These are phyloP conservation scores for Andrena chrysosceles DNA, from an alignment of 2,888 invertebrate species.

Conservation along the genomic window DNA sequence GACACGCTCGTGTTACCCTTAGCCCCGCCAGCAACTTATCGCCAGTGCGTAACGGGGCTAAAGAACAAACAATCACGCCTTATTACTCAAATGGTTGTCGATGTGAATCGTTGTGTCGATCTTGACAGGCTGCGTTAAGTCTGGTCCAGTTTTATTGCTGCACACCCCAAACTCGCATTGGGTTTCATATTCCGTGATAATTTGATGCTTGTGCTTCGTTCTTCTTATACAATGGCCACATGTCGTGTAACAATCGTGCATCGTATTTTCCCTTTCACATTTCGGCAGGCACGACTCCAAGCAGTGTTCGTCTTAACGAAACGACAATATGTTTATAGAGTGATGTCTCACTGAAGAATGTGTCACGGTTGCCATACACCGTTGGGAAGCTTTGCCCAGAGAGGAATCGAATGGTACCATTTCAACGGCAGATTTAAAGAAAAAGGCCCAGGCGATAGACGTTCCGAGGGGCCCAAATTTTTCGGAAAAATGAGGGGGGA, in stretches of 20 bases:
- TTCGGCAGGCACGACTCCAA: constrained; percentile 49
- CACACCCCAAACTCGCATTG: constrained; percentile 64
- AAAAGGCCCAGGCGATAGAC: no score
- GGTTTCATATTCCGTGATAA: constrained; percentile 76
- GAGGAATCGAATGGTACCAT: no score
- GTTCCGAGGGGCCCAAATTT: no score
- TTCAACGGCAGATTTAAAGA: no score
- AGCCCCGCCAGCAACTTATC: no score
- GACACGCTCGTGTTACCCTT: not conserved
- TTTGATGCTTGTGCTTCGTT: constrained; percentile 74
- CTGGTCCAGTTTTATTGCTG: not conserved
- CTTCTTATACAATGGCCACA: constrained; percentile 74
- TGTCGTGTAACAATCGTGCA: constrained; percentile 73
- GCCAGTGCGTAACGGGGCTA: no score
- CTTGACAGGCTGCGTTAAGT: constrained; percentile 59
- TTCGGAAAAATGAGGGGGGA: no score
- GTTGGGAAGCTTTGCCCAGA: no score
- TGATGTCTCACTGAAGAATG: not conserved
- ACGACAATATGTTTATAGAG: not conserved
- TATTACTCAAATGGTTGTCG: constrained; percentile 59
- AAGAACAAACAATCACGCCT: not conserved
- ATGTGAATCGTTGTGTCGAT: constrained; percentile 78
- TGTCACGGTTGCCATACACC: no score
- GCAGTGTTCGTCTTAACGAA: constrained; percentile 43
- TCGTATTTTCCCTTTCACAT: constrained; percentile 24